Base-by-base conservation (phyloP, 2,797 vertebrate genomes). In the Bovichtus variegatus region DNA sequence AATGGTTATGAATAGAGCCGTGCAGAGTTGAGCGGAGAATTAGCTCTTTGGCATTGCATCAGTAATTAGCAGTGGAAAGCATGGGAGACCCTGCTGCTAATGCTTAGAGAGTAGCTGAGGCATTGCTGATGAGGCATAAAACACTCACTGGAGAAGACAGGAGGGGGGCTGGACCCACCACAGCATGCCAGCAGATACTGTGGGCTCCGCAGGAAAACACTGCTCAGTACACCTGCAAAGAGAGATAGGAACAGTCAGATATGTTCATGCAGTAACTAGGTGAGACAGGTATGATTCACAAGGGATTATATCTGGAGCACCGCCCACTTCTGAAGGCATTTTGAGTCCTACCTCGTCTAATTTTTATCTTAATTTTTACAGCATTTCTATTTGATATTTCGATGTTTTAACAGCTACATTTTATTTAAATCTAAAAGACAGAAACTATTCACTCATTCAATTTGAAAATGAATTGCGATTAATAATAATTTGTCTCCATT, bases 81-180 rank as follows among this genome's bases (percentile, higher is more conserved):
- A 94, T 95, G 96, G 95, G 96, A 96, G 96, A 96, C 94, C 96
- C 89, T 94, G 95, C 95, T 96, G 95, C 96, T 95, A 92, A 87
- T 94, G 95, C 95, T 95, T 96, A 96, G 95, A 97, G 95, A 96
- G 91, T 92, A 96, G 96, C 93, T 95, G 94, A 97, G 95, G 95
- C 96, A 96, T 97, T 92, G 96, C 96, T 97, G 96, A 97, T 97
- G 95, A 96, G 96, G 95, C 96, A 97, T 96, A 96, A 96, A 97
- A 93, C 96, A 98, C 97, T 98, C 96, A 99, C 98, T 97, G 95
- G 96, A 93, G 95, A 97, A 97, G 94, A 96, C 95, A 90, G 97
- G 95, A 90, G 96, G 94, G 85, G 96, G 96, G 93, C 95, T 96
- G 96, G 97, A 97, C 96, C 96, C 96, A 96, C 96, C 96, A 0